These are phyloP conservation scores for Neocrepidodera transversa DNA, from an alignment of 2,888 invertebrate species.

Conservation along the genomic window DNA sequence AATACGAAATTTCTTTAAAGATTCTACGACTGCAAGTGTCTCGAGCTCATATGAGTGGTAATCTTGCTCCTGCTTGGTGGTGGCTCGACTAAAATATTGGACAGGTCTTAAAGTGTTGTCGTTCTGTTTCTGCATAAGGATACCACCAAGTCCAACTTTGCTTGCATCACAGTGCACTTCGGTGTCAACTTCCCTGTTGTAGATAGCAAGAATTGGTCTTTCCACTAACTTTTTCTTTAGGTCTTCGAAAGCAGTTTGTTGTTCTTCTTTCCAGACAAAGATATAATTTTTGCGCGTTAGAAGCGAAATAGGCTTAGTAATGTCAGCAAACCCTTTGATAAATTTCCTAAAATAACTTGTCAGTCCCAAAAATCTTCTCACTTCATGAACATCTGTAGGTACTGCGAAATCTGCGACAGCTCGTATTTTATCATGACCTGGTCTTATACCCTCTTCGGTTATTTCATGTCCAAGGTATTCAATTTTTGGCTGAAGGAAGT, in stretches of 20 bases:
- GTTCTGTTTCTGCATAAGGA: constrained; percentile 43
- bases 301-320: constrained; percentile 41
- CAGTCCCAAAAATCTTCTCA: constrained; percentile 42
- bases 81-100: not conserved
- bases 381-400: constrained; percentile 41
- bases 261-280: constrained; percentile 26
- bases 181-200: constrained; percentile 39
- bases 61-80: no score
- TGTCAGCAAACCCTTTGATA: constrained; percentile 40
- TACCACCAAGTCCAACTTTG: constrained; percentile 41
- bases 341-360: constrained; percentile 45
- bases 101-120: constrained; percentile 25
- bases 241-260: constrained; percentile 23
- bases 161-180: constrained; percentile 46
- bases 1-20: constrained; percentile 12
- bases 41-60: constrained; percentile 45
- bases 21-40: constrained; percentile 49
- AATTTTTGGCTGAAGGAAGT: constrained; percentile 31
- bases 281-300: constrained; percentile 39
- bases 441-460: constrained; percentile 25
- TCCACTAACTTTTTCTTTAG: constrained; percentile 23
- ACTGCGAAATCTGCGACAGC: constrained; percentile 45
- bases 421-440: constrained; percentile 35
- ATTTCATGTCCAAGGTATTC: constrained; percentile 40
- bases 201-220: constrained; percentile 40